phyloP scores from a whole-genome alignment of 2,113 vertebrate genomes.

The Tyrannus savana region DNA sequence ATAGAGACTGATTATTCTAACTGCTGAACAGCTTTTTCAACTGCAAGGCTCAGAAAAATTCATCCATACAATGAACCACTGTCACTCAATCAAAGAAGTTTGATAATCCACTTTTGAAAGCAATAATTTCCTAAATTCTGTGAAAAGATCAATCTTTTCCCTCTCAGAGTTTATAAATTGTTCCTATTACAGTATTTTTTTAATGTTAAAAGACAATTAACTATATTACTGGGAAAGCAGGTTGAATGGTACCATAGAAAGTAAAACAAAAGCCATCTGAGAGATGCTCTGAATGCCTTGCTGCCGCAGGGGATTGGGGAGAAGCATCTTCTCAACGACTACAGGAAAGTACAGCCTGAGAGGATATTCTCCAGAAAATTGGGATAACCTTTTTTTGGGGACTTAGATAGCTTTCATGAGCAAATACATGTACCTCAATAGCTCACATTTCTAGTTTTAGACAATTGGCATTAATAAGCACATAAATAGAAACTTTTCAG shows the following conservation, averaged over 20 bases:
- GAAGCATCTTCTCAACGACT: neutral
- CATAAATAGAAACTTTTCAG: neutral
- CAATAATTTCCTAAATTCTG: conserved; percentile 63
- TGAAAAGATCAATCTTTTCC: conserved; percentile 51
- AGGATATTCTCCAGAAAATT: neutral
- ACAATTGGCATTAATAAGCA: neutral
- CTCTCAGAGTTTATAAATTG: conserved; percentile 41
- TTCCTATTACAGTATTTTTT: neutral
- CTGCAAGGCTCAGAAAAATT: conserved; percentile 14
- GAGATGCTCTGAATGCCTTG: conserved; percentile 29
- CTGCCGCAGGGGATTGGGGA: neutral
- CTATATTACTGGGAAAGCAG: conserved; percentile 55
- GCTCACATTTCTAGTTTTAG: neutral
- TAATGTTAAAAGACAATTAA: conserved; percentile 61
- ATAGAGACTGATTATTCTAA: conserved; percentile 9
- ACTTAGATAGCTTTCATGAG: neutral
- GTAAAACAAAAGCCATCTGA: conserved; percentile 62
- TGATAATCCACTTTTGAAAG: conserved; percentile 53
- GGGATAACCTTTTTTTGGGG: neutral
- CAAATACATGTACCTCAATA: neutral
- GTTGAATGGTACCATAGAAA: conserved; percentile 36
- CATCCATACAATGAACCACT: conserved; percentile 36
- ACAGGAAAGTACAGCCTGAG: neutral
- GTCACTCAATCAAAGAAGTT: conserved; percentile 68
- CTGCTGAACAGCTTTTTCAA: conserved; percentile 34